Evolutionary conservation across 2,888 invertebrate genomes (phyloP).

Genomic region (Calameuta filiformis): DNA sequence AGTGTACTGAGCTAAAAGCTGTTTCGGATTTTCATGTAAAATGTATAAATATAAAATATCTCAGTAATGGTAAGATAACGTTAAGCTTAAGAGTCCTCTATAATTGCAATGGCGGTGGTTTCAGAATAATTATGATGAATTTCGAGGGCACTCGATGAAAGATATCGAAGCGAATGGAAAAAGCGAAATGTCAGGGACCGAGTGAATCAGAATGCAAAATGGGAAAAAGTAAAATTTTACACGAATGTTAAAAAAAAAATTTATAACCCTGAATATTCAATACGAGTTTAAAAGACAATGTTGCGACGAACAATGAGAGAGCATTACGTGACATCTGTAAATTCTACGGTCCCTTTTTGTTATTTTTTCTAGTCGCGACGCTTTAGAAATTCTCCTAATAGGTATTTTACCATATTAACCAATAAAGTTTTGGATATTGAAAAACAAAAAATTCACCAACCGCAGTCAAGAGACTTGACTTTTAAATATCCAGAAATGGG

Average conservation of each 20-base stretch:
- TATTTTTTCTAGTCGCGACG: background rate
- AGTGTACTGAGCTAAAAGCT: background rate
- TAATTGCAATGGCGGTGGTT: background rate
- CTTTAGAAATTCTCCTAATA: background rate
- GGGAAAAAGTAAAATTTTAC: background rate
- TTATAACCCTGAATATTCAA: background rate
- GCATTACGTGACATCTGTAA: background rate
- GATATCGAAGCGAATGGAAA: background rate
- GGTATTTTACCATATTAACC: background rate
- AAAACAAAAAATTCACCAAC: too few relatives aligned
- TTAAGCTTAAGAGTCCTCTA: background rate
- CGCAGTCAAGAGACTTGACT: too few relatives aligned
- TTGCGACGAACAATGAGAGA: too few relatives aligned
- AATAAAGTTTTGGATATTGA: background rate
- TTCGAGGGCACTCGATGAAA: background rate
- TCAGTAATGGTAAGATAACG: background rate
- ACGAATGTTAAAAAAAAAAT: background rate
- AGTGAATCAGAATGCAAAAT: background rate
- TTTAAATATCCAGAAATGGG: too few relatives aligned
- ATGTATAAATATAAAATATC: background rate
- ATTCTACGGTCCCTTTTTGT: background rate
- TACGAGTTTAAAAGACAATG: background rate
- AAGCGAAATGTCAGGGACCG: background rate
- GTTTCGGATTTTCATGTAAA: background rate
- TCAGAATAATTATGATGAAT: background rate